A percentile compares a stretch with the other conserved stretches of the same genome.
phyloP scores from a whole-genome alignment of 1,140 invertebrate genomes.

The Homalodisca vitripennis region DNA sequence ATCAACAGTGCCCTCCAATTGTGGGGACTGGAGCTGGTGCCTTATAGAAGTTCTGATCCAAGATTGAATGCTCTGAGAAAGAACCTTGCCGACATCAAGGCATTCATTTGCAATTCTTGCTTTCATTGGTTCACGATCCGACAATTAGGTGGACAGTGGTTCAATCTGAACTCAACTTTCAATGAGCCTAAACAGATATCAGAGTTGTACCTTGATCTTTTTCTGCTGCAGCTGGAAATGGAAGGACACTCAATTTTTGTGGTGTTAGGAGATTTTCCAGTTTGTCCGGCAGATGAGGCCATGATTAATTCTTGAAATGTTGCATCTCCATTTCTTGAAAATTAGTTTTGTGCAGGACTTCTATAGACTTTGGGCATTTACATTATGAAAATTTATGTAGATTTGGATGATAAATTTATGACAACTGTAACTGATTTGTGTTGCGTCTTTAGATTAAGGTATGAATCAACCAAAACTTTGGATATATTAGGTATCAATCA shows the following conservation, averaged over 20 bases:
- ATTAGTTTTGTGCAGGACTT: too few species aligned
- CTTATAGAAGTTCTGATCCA: neutral
- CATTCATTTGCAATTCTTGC: neutral
- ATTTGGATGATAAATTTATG: too few species aligned
- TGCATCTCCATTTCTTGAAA: too few species aligned
- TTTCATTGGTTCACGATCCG: neutral
- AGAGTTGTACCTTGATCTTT: neutral
- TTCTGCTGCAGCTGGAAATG: neutral
- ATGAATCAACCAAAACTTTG: too few species aligned
- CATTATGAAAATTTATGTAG: too few species aligned
- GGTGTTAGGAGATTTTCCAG: neutral
- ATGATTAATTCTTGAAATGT: too few species aligned
- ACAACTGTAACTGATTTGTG: too few species aligned
- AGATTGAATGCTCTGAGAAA: neutral
- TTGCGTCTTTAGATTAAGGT: too few species aligned
- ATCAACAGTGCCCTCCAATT: neutral
- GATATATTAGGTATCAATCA: too few species aligned
- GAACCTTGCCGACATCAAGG: neutral
- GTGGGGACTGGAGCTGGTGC: conserved; percentile 1
- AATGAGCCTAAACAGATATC: neutral
- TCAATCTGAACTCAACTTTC: neutral
- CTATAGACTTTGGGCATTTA: too few species aligned
- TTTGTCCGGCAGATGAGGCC: neutral
- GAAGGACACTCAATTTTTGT: neutral
- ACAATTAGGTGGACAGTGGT: neutral